Base-by-base conservation (phyloP, 2,113 vertebrate species). In the Camelus bactrianus region DNA sequence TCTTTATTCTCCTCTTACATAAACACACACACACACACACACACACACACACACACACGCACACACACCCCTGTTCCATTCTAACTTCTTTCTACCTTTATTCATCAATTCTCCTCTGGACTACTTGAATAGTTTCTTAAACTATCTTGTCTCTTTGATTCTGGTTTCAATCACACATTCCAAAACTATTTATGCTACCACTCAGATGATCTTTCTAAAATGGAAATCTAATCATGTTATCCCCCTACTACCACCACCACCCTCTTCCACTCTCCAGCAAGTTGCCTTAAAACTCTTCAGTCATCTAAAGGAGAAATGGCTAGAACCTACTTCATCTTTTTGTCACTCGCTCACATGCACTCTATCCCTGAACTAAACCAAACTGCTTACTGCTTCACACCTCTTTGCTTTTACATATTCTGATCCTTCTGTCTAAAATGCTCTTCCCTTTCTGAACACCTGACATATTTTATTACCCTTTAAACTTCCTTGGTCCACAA, bases 391-490 rank as follows among this genome's bases (percentile, higher is more conserved):
- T 42, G 8, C 15, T 85, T 60, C 80, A 38, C 3, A 24, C 42
- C 20, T 80, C 70, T 56, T 69, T 73, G 48, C 28, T 86, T 92
- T 87, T 81, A 92, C 52, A 77, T 35, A 82, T 30, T 13, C 20
- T 76, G 3, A 84, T 75, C 54, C 54, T 82, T 81, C 48, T 79
- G 62, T 64, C 6, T 52, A 88, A 94, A 89, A 70, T 92, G 22
- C 0, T 70, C 28, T 85, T 91, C 62, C 42, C 22, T 96, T 96
- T 35, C 72, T 89, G 64, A 76, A 88, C 12, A 32, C 5, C 28
- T 82, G 5, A 42, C 22, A 56, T 60, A 62, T 32, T 88, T 94
- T 95, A 94, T 30, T 91, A 80, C 15, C 32, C 19, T 94, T 85
- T 88, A 91, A 76, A 80, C 11, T 64, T 42, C 42, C 19, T 92